These are phyloP conservation scores for Sarcophaga variegata DNA, from an alignment of 2,888 invertebrate genomes.

Conservation along the genomic window DNA sequence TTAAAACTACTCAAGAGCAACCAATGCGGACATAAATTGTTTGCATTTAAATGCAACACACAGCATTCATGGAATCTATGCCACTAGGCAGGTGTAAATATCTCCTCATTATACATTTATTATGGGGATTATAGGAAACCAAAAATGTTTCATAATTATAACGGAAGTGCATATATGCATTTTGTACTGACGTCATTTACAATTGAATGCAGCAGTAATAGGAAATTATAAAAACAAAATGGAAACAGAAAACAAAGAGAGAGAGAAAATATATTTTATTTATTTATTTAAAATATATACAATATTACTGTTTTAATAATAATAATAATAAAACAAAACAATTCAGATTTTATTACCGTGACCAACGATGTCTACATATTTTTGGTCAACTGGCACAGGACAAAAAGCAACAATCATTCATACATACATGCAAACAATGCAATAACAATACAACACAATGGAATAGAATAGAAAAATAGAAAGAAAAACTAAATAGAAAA, in stretches of 20 bases:
- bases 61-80: too few relatives aligned
- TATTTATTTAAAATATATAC: too few relatives aligned
- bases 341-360: neutral
- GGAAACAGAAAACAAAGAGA: too few relatives aligned
- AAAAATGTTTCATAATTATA: constrained; percentile 47
- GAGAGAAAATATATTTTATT: too few relatives aligned
- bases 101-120: neutral
- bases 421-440: neutral
- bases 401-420: too few relatives aligned
- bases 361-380: neutral
- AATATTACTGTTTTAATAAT: too few relatives aligned
- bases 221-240: too few relatives aligned
- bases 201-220: too few relatives aligned
- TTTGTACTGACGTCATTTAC: too few relatives aligned
- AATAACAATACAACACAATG: neutral
- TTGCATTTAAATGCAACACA: neutral
- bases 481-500: neutral
- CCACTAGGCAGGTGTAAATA: neutral
- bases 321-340: neutral
- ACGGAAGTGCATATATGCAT: constrained; percentile 3
- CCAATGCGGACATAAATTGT: neutral
- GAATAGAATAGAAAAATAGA: neutral
- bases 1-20: too few relatives aligned
- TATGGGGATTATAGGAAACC: constrained; percentile 41
- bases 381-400: too few relatives aligned